Evolutionary conservation across 2,888 invertebrate genomes (phyloP), one percentile per base, ranked within the genome.

Genomic region (Laspeyria flexula): DNA sequence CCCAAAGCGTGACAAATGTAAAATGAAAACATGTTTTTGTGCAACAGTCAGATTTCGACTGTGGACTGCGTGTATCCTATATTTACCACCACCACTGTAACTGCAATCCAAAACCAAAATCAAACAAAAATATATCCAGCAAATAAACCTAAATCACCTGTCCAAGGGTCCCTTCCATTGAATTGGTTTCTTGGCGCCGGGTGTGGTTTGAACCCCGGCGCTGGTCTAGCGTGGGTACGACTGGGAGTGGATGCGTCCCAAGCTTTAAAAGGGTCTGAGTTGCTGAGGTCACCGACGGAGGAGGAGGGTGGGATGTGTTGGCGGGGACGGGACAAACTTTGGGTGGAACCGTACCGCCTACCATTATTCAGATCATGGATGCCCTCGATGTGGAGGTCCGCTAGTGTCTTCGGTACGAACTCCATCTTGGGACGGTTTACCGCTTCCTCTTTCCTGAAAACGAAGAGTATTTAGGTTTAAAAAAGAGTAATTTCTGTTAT

Each of bases 371-470:
- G 94, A 89, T 96, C 96, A 79, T 94, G 92, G 78, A 95, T 83
- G 77, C 94, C 94, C 84, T 97, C 97, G 88, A 97, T 96, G 90
- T 96, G 95, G 64, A 98, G 94, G 90, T 98, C 98, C 59, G 96
- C 94, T 76, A 98, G 93, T 55, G 97, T 96, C 94, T 98, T 98
- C 77, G 98, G 98, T 77, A 96, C 95, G 88, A 98, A 98, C 90
- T 98, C 97, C 89, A 95, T 81, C 93, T 97, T 97, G 69, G 98
- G 98, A 91, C 97, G 96, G 92, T 94, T 95, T 70, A 96, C 96
- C 55, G 98, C 97, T 86, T 98, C 98, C 76, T 97, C 96, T 91
- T 96, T 97, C 93, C 97, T 97, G 82, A 21, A 53, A 47, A 42
- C 31, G 15, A 35, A 1, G 15, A 42, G 25, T 35, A 18, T 35